These are phyloP conservation scores for Actinostola sp. DNA, from an alignment of 92 coral and sea anemone species.

Conservation along the genomic window DNA sequence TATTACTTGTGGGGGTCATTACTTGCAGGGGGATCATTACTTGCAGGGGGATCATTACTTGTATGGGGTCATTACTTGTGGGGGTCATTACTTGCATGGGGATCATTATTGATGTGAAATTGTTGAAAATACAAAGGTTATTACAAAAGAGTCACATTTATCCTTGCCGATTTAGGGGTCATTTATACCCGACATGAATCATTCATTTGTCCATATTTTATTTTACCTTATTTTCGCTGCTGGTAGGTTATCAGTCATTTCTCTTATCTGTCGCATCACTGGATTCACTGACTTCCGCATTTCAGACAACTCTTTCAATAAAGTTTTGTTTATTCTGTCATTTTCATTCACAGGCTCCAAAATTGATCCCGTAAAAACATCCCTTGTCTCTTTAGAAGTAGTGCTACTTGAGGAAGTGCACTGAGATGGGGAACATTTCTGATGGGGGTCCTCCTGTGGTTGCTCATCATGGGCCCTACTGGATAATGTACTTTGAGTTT, in stretches of 20 bases:
- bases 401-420: neutral
- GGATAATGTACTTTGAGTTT: slow-evolving; percentile 6
- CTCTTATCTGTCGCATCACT: slow-evolving; percentile 36
- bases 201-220: neutral
- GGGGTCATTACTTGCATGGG: too few relatives aligned
- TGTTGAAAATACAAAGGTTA: too few relatives aligned
- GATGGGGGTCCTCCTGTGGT: slow-evolving; percentile 4
- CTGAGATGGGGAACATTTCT: slow-evolving; percentile 3
- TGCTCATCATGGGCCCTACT: neutral
- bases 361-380: slow-evolving; percentile 68
- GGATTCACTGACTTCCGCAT: slow-evolving; percentile 42
- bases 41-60: too few relatives aligned
- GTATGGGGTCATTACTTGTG: too few relatives aligned
- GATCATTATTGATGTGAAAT: too few relatives aligned
- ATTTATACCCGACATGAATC: neutral
- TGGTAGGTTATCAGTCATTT: slow-evolving; percentile 62
- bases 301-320: slow-evolving; percentile 47
- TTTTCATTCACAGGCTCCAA: slow-evolving; percentile 18
- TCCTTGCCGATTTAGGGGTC: too few relatives aligned
- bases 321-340: slow-evolving; percentile 31
- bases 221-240: slow-evolving; percentile 62
- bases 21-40: too few relatives aligned
- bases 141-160: too few relatives aligned
- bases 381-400: slow-evolving; percentile 18
- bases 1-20: too few relatives aligned